Base-by-base conservation (phyloP, 2,888 invertebrate species). In the Acanthopleura granulata region DNA sequence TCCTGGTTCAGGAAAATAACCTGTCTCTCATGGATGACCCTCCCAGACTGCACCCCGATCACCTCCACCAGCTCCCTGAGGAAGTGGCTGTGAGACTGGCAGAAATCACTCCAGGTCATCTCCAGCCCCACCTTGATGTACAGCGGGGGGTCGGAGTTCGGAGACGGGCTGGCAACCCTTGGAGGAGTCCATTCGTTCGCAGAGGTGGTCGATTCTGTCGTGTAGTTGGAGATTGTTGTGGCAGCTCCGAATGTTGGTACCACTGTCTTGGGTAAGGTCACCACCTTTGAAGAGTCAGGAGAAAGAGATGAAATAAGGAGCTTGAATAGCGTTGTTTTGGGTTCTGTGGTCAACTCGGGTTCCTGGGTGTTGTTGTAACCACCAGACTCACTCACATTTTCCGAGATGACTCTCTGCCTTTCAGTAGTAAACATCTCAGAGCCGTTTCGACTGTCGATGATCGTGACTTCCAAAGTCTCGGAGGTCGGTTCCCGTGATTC, bases 21-120 rank as follows among this genome's bases (percentile, higher is more conserved):
- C 77, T 80, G 78, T 11, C 61, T 40, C 11, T 40, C 30, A 6
- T 49, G 29, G 49, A 72, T 66, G n/a, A 66, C 70, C 16, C 62
- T 69, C 30, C 62, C 40, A 22, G 70, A 62, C n/a, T 75, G 57
- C 27, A 57, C 29, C n/a, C 51, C 62, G 30, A 77, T 49, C 14
- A 75, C 74, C 16, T 72, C 69, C 72, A 73, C 50, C 18, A 82
- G 75, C 25, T 79, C 79, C 49, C 72, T 72, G 12, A 72, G 74
- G 72, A 81, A 78, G 0, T 30, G 40, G 4, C 29, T 57, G 62
- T 76, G 49, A 0, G 71, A 71, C 18, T 71, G 27, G 72, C 85
- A 85, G 75, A 86, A 87, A 49, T 84, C 82, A 1, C 22, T 27
- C 82, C 85, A 83, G 22, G 81, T 79, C 87, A 87, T 87, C n/a